A percentile compares a stretch with the other conserved stretches of the same genome.
phyloP scores from a whole-genome alignment of 2,113 vertebrate genomes.

The Eonycteris spelaea region DNA sequence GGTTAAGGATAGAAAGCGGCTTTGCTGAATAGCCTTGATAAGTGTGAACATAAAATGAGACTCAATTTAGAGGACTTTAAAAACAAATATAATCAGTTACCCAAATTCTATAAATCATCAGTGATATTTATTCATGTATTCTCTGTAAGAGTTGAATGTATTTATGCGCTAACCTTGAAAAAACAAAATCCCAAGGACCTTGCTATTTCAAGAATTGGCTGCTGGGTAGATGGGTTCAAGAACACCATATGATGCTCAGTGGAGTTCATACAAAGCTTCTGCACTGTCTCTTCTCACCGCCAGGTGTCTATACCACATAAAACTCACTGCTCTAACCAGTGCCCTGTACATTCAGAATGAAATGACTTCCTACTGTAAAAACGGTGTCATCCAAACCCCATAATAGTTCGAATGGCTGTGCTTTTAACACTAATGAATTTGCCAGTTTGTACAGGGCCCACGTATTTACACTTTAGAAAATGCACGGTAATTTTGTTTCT shows the following conservation, averaged over 20 bases:
- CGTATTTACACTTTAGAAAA: background rate
- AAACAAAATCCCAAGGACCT: background rate
- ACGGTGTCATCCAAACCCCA: background rate
- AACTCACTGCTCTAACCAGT: background rate
- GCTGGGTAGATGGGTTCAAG: background rate
- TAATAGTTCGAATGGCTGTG: background rate
- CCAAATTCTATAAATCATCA: background rate
- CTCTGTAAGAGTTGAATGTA: background rate
- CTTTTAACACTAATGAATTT: background rate
- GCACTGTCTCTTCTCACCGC: background rate
- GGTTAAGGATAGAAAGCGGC: background rate
- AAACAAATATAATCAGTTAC: conserved; percentile 4
- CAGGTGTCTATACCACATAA: background rate
- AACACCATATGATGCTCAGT: too few species aligned
- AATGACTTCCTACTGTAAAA: background rate
- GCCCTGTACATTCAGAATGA: background rate
- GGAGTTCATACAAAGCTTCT: background rate
- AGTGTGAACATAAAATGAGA: background rate
- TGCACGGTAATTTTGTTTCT: background rate
- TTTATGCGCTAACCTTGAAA: background rate
- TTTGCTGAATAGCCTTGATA: background rate
- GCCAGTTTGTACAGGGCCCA: background rate
- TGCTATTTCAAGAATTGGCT: background rate
- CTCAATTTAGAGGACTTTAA: background rate
- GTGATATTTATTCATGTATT: background rate